Base-by-base conservation (phyloP, 2,888 invertebrate genomes). In the Orchestes rusci region DNA sequence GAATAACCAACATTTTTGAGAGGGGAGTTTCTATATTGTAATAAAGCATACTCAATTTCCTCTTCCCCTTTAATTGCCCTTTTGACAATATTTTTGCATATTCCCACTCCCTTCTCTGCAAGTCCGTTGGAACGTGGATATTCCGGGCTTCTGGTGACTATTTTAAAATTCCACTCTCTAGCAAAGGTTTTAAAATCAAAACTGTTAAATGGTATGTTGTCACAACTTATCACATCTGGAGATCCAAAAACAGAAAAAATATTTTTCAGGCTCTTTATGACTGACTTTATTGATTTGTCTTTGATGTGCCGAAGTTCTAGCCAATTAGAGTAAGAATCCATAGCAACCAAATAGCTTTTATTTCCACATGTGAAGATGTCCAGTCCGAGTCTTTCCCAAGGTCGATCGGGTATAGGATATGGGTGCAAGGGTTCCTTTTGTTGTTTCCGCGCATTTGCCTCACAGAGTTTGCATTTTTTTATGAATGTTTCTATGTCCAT, bases 321-420 rank as follows among this genome's bases (percentile, higher is more conserved):
- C 48, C 51, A 51, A 28, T 49, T 49, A 8, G 34, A 33, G 34
- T 33, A 50, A 17, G 42, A 31, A 18, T 50, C 45, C 28, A 47
- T 34, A 17, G 40, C 29, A n/a, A 52, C 45, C 15, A 51, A 28
- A 36, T 48, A 50, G 28, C 35, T 50, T 27, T 38, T 33, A 13
- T 32, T 27, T 13, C 20, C 39, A 27, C 39, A 43, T 8, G 38
- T 30, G 38, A 48, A 50, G 33, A 48, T 45, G 35, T 52, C 52
- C 7, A 43, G n/a, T 8, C 50, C 49, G 16, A 49, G 12, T 10
- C 49, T 27, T 47, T 49, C 38, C 43, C 49, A 52, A 5, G 42
- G 43, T 16, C 48, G 19, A 12, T 45, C 16, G 4, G 45, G 46
- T 4, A 48, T 13, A 8, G 33, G 28, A 37, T 43, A 46, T 1